Percentiles rank a stretch among this genome's conserved stretches.
Conservation (phyloP, 2,888 invertebrate genomes). For the Ferrisia virgata region DNA sequence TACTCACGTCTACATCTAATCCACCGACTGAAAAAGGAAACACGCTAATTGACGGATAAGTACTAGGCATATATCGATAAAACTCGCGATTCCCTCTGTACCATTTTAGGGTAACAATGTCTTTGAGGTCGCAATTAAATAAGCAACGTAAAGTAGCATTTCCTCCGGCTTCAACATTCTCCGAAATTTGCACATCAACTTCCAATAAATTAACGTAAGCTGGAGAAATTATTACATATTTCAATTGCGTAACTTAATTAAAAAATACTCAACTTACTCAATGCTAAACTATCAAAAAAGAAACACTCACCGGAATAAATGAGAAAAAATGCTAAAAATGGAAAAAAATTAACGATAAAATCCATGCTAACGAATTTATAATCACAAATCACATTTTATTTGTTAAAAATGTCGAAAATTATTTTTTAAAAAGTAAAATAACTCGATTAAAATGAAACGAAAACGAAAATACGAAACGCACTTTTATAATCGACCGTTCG, state of each 20-base stretch:
- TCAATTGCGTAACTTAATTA: too few species aligned
- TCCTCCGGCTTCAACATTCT: neutral
- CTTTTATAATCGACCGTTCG: neutral
- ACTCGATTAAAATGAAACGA: neutral
- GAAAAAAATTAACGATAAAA: neutral
- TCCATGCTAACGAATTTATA: neutral
- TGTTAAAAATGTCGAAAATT: neutral
- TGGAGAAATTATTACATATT: neutral
- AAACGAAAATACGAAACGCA: neutral
- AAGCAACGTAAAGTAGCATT: neutral
- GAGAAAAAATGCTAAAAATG: neutral
- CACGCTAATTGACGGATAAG: neutral
- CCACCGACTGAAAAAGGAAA: slow-evolving; percentile 1
- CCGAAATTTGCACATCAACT: slow-evolving; percentile 4
- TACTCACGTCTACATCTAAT: slow-evolving; percentile 5
- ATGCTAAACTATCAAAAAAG: neutral
- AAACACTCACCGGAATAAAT: neutral
- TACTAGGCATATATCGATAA: slow-evolving; percentile 24
- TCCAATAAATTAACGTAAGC: neutral
- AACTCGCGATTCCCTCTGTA: slow-evolving; percentile 25
- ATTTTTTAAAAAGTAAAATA: neutral
- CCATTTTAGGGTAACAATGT: neutral
- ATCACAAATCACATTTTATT: neutral
- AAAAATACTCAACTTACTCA: too few species aligned
- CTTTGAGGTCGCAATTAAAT: neutral